A percentile compares a stretch with the other conserved stretches of the same genome.
phyloP scores from a whole-genome alignment of 2,888 invertebrate species.

The Pandemis cinnamomeana region DNA sequence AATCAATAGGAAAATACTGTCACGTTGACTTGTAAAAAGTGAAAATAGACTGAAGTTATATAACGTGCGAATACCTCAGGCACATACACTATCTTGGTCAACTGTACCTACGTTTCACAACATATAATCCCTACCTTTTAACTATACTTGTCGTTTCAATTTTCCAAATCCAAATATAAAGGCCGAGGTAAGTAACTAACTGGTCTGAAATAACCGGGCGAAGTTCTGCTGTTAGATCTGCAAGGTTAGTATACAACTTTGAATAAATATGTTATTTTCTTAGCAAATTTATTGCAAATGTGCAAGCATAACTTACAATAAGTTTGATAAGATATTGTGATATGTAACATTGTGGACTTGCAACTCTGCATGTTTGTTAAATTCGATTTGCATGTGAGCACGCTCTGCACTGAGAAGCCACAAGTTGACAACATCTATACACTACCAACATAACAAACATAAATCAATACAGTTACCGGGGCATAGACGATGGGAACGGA shows the following conservation, averaged over 20 bases:
- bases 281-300: conserved; percentile 17
- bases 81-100: not conserved
- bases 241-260: conserved; percentile 33
- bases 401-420: conserved; percentile 66
- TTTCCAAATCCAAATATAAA: conserved; percentile 16
- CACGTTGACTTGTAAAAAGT: not conserved
- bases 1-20: not conserved
- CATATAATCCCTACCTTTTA: conserved; percentile 42
- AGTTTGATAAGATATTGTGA: conserved; percentile 40
- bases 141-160: conserved; percentile 36
- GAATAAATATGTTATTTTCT: not conserved
- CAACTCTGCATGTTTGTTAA: conserved; percentile 68
- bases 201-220: conserved; percentile 24
- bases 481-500: conserved; percentile 43
- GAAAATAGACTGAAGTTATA: not conserved
- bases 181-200: conserved; percentile 28
- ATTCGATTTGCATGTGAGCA: conserved; percentile 72
- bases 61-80: not conserved
- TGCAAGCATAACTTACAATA: conserved; percentile 6
- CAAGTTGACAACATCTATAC: conserved; percentile 50
- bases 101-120: conserved; percentile 52
- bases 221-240: conserved; percentile 28
- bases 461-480: conserved; percentile 48
- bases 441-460: conserved; percentile 53
- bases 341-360: conserved; percentile 49